Percentiles rank a stretch among this genome's conserved stretches.
Conservation (phyloP, 2,888 invertebrate species). For the Pristionchus arcanus region DNA sequence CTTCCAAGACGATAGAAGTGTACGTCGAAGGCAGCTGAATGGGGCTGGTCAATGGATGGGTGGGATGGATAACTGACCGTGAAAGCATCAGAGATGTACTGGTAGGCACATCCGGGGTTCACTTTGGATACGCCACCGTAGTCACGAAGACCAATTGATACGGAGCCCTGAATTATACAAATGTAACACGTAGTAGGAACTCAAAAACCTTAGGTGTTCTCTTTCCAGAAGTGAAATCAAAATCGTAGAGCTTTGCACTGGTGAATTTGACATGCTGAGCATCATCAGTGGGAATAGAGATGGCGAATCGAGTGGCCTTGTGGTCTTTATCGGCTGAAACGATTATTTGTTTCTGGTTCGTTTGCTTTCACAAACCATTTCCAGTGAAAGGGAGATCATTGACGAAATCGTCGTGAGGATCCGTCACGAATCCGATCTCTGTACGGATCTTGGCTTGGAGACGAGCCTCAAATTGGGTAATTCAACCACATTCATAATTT, state of each 20-base stretch:
- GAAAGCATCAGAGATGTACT: slow-evolving; percentile 37
- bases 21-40: slow-evolving; percentile 18
- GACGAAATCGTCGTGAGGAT: slow-evolving; percentile 28
- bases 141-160: slow-evolving; percentile 35
- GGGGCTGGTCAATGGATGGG: not conserved
- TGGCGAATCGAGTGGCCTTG: slow-evolving; percentile 4
- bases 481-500: too few relatives aligned
- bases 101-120: slow-evolving; percentile 49
- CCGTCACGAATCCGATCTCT: slow-evolving; percentile 43
- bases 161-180: not conserved
- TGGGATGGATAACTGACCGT: not conserved
- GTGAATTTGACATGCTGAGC: not conserved
- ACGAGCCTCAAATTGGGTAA: not conserved
- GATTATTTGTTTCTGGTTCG: not conserved
- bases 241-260: not conserved
- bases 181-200: not conserved
- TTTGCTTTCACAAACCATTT: not conserved
- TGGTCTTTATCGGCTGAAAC: slow-evolving; percentile 46
- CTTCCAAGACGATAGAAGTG: slow-evolving; percentile 18
- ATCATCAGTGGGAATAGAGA: slow-evolving; percentile 8
- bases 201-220: not conserved
- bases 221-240: slow-evolving; percentile 51
- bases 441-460: slow-evolving; percentile 15
- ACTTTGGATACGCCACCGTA: slow-evolving; percentile 33
- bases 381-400: slow-evolving; percentile 29